Evolutionary conservation across 2,797 vertebrate genomes (phyloP).

Genomic region (Tragopan temminckii): DNA sequence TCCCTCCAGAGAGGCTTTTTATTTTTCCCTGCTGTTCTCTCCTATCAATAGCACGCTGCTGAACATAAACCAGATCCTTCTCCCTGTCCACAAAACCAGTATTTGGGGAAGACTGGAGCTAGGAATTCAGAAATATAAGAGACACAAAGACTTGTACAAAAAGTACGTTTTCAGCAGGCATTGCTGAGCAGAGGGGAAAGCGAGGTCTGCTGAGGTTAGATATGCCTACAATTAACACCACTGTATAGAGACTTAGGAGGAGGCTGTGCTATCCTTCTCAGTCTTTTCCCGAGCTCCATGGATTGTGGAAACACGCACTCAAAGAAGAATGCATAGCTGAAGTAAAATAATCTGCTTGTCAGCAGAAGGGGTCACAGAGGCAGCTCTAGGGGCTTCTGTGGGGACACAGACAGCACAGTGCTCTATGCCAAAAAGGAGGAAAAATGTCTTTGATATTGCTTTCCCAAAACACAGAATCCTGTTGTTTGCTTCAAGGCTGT

Average conservation of each 20-base stretch:
- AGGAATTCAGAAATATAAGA: rapidly evolving
- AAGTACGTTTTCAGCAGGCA: not conserved
- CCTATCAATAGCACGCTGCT: not conserved
- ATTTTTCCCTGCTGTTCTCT: not conserved
- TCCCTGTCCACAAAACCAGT: not conserved
- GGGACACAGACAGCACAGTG: not conserved
- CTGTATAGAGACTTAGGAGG: rapidly evolving
- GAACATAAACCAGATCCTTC: not conserved
- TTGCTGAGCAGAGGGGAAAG: not conserved
- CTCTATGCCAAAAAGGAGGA: not conserved
- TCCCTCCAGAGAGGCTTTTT: not conserved
- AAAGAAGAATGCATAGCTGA: not conserved
- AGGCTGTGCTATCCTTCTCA: rapidly evolving
- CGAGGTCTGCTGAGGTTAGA: rapidly evolving
- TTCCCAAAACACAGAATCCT: rapidly evolving
- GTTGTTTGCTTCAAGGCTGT: not conserved
- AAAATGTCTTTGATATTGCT: not conserved
- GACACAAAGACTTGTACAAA: not conserved
- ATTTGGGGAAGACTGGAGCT: not conserved
- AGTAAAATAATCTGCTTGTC: not conserved
- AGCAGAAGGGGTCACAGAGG: not conserved
- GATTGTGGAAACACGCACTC: rapidly evolving
- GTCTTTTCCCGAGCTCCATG: rapidly evolving
- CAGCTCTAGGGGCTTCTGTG: not conserved
- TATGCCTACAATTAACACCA: rapidly evolving